phyloP scores from a whole-genome alignment of 2,888 invertebrate genomes.

The Limnephilus rhombicus region DNA sequence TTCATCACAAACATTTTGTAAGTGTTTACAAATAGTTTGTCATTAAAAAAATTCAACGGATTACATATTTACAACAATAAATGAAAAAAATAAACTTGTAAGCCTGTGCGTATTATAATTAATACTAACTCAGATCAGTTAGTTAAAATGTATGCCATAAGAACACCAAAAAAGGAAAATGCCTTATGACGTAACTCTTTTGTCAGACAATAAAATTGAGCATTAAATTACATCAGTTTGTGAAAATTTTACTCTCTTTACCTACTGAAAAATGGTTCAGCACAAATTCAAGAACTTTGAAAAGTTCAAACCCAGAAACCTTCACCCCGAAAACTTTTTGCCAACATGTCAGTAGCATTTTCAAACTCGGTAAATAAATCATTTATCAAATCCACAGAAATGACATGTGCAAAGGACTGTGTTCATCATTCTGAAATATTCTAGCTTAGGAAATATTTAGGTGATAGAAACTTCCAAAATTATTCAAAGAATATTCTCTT shows the following conservation, averaged over 20 bases:
- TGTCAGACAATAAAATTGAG: background rate
- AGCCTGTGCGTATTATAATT: no score
- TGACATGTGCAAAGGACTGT: background rate
- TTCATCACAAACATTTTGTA: background rate
- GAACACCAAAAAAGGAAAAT: background rate
- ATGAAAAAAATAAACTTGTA: no score
- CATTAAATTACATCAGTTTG: background rate
- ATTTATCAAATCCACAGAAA: background rate
- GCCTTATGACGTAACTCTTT: background rate
- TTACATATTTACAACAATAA: background rate
- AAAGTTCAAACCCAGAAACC: background rate
- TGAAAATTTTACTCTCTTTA: background rate
- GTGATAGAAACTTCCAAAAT: background rate
- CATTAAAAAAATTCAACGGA: background rate
- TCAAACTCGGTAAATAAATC: background rate
- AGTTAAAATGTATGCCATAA: background rate
- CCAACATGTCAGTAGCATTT: background rate
- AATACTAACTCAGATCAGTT: no score
- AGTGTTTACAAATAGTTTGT: background rate
- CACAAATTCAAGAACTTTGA: background rate
- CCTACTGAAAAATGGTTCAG: background rate
- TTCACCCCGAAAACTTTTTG: background rate
- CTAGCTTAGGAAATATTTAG: background rate
- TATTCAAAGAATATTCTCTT: background rate
- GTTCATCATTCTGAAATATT: background rate